Evolutionary conservation across 2,888 invertebrate species (phyloP).

Genomic region (Entomobrya proxima): DNA sequence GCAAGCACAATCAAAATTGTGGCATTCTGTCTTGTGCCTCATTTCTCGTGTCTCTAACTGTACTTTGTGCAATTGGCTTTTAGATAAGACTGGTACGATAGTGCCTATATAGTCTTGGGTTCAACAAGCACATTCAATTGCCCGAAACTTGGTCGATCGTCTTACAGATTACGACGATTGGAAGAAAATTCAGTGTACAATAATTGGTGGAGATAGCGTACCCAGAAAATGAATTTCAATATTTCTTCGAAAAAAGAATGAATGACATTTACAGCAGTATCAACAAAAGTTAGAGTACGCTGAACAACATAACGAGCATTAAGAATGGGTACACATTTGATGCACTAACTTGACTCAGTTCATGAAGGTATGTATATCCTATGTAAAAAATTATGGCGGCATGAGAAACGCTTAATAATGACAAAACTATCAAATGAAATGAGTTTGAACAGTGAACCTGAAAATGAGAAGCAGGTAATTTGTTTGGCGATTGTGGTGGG

Average conservation of each 20-base stretch:
- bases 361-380: no score
- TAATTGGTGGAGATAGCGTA: not conserved
- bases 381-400: conserved; percentile 20
- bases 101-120: no score
- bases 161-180: no score
- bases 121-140: no score
- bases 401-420: conserved; percentile 36
- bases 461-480: conserved; percentile 31
- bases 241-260: not conserved
- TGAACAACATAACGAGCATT: not conserved
- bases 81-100: no score
- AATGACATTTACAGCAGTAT: conserved; percentile 36
- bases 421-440: conserved; percentile 35
- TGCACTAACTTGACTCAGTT: no score
- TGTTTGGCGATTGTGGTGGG: not conserved
- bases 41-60: no score
- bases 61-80: no score
- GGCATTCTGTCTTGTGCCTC: no score
- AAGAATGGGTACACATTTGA: no score
- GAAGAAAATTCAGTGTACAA: not conserved
- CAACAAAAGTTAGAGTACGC: not conserved
- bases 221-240: not conserved
- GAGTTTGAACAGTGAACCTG: conserved; percentile 45
- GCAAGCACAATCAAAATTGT: no score
- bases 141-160: no score